A percentile compares a stretch with the other conserved stretches of the same genome.
Evolutionary conservation across 2,888 invertebrate species (phyloP).

Genomic region (Caenorhabditis imperialis): DNA sequence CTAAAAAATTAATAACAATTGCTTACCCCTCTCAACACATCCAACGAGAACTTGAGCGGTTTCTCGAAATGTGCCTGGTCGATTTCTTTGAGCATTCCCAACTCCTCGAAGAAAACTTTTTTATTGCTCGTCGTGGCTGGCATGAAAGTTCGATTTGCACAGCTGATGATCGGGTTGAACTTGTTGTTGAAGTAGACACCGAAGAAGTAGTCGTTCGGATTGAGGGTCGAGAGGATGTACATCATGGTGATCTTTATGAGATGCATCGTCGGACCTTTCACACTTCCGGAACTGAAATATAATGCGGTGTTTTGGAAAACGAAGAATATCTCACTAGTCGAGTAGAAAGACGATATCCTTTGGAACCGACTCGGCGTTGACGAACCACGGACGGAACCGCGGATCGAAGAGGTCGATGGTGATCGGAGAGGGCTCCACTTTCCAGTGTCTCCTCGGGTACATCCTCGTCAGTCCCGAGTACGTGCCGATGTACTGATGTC

Average conservation of each 20-base stretch:
- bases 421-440: conserved; percentile 67
- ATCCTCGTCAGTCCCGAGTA: conserved; percentile 75
- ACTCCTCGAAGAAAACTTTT: conserved; percentile 67
- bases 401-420: conserved; percentile 78
- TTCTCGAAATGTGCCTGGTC: conserved; percentile 72
- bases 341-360: conserved; percentile 77
- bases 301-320: not conserved
- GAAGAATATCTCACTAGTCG: conserved; percentile 72
- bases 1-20: not conserved
- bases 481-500: conserved; percentile 76
- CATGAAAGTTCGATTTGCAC: conserved; percentile 68
- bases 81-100: conserved; percentile 69
- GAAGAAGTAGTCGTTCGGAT: conserved; percentile 76
- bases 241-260: conserved; percentile 74
- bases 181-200: conserved; percentile 64
- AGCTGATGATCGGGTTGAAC: conserved; percentile 59
- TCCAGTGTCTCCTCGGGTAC: conserved; percentile 74
- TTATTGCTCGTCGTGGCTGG: conserved; percentile 77
- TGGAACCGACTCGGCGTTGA: conserved; percentile 72
- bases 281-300: conserved; percentile 63
- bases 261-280: conserved; percentile 75
- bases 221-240: conserved; percentile 74
- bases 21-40: conserved; percentile 59
- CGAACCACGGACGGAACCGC: conserved; percentile 76
- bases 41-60: conserved; percentile 68